Conservation (phyloP, 1,140 invertebrate species). For the Matsumurasca onukii region DNA sequence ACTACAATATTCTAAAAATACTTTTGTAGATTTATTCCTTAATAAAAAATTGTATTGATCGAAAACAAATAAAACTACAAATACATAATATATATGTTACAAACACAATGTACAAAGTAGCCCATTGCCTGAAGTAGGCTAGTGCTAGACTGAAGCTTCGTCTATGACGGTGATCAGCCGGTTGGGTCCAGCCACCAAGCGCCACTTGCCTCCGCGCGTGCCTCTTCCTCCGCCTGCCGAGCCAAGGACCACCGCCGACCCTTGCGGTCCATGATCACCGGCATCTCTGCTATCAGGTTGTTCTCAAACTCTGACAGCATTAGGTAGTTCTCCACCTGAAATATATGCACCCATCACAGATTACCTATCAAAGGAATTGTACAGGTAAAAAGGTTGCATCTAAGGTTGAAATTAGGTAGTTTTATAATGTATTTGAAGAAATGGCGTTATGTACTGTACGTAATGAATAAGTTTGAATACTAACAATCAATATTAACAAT, state of each 20-base stretch:
- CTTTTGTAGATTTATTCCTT: too few relatives aligned
- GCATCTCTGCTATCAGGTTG: slow-evolving; percentile 77
- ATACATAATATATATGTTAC: neutral
- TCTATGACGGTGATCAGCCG: slow-evolving; percentile 73
- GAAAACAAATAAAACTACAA: neutral
- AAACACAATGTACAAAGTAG: too few relatives aligned
- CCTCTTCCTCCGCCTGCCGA: slow-evolving; percentile 46
- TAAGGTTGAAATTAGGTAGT: too few relatives aligned
- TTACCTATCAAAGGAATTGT: too few relatives aligned
- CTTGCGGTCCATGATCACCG: slow-evolving; percentile 66
- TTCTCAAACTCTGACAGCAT: slow-evolving; percentile 88
- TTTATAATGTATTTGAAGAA: too few relatives aligned
- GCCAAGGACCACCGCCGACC: slow-evolving; percentile 69
- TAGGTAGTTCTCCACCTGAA: slow-evolving; percentile 73
- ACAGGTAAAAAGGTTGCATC: too few relatives aligned
- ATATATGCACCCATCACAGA: neutral
- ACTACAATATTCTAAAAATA: too few relatives aligned
- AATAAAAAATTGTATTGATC: neutral
- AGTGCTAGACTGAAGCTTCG: slow-evolving; percentile 57
- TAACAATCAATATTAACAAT: too few relatives aligned
- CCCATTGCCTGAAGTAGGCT: too few relatives aligned
- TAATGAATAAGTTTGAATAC: too few relatives aligned
- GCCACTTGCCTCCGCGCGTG: slow-evolving; percentile 47
- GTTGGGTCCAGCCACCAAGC: slow-evolving; percentile 48
- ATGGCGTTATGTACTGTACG: too few relatives aligned